Evolutionary conservation across 2,888 invertebrate species (phyloP).

Genomic region (Folsomia manolachei): DNA sequence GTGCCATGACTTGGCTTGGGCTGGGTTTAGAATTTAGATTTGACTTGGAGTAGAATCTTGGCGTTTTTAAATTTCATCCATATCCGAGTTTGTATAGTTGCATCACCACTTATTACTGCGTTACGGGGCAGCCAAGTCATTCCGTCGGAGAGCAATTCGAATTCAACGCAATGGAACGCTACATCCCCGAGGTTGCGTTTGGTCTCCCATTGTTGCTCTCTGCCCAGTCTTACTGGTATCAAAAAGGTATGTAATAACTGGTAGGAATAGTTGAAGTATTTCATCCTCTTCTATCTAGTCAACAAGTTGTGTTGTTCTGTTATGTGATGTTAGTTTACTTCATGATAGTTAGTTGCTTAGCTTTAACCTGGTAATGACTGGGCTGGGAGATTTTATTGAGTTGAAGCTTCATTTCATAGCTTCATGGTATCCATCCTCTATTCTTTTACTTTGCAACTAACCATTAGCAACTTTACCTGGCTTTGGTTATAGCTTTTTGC

Average conservation of each 20-base stretch:
- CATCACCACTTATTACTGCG: neutral
- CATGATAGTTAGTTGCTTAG: neutral
- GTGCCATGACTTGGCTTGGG: no score
- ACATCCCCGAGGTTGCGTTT: neutral
- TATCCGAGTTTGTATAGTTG: neutral
- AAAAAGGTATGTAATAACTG: no score
- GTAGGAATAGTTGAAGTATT: neutral
- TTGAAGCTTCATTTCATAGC: neutral
- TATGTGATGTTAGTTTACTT: neutral
- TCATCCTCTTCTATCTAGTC: neutral
- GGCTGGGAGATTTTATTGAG: constrained; percentile 13
- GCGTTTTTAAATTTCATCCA: no score
- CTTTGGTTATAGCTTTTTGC: no score
- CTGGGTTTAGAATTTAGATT: neutral
- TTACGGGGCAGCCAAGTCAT: neutral
- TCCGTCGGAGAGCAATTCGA: no score
- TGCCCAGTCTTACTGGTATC: no score
- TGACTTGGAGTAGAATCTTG: neutral
- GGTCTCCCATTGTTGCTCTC: neutral
- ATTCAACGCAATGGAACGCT: neutral
- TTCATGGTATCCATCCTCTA: neutral
- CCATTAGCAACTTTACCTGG: no score
- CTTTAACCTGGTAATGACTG: neutral
- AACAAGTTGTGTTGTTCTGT: neutral
- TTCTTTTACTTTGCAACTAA: no score